phyloP scores from a whole-genome alignment of 2,113 vertebrate species.

The Cynopterus brachyotis region DNA sequence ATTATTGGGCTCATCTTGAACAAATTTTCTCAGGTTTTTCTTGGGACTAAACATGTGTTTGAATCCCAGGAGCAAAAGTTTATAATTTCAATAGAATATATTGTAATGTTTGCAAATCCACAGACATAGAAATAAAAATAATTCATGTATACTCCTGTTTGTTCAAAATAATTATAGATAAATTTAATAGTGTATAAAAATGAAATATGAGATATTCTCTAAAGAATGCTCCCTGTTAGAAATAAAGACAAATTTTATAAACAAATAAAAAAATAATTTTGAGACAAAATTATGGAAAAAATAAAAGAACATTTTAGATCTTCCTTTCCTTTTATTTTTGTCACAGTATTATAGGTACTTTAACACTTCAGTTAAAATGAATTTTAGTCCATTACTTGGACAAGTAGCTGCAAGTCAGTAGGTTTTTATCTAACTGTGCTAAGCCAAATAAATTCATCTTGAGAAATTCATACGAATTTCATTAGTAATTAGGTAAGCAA shows the following conservation, averaged over 20 bases:
- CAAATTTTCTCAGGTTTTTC: not conserved
- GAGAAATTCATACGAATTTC: not conserved
- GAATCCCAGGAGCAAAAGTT: not conserved
- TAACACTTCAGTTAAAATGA: not conserved
- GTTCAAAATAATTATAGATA: not conserved
- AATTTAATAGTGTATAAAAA: not conserved
- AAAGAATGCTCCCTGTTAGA: not conserved
- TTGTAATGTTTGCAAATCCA: not conserved
- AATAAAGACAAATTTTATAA: conserved; percentile 19
- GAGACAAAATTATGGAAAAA: not conserved
- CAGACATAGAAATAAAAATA: not conserved
- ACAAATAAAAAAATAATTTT: not conserved
- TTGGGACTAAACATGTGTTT: not conserved
- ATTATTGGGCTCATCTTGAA: not conserved
- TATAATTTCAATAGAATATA: not conserved
- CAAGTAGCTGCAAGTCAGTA: not conserved
- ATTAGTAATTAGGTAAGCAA: not conserved
- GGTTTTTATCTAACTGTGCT: not conserved
- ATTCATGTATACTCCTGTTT: not conserved
- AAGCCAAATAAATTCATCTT: not conserved
- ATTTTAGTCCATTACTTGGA: not conserved
- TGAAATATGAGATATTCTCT: not conserved
- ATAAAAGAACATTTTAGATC: not conserved
- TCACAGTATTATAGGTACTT: not conserved
- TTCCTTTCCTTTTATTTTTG: conserved; percentile 6